These are phyloP conservation scores for Macrosteles quadrilineatus DNA, from an alignment of 1,140 invertebrate genomes.

Conservation along the genomic window DNA sequence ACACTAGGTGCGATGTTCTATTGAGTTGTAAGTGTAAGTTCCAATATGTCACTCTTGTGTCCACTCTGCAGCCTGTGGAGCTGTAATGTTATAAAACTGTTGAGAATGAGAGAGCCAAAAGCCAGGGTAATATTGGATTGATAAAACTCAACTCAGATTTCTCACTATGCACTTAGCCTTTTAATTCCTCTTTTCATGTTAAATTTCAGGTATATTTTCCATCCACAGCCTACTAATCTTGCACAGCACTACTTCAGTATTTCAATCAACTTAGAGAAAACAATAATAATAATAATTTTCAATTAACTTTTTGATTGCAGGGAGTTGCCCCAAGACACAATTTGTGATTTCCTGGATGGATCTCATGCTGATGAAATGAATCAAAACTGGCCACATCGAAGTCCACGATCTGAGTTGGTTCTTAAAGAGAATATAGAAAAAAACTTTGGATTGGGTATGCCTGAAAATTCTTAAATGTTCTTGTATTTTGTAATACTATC, in stretches of 20 bases:
- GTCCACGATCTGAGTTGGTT: not conserved
- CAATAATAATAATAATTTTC: not conserved
- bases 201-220: not conserved
- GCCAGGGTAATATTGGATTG: no score
- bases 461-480: no score
- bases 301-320: not conserved
- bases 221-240: no score
- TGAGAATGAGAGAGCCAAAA: no score
- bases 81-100: no score
- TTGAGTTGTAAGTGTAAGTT: no score
- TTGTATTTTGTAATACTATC: no score
- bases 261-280: not conserved
- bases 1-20: no score
- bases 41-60: no score
- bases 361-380: not conserved
- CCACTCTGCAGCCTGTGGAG: no score
- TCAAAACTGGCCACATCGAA: not conserved
- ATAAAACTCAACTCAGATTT: not conserved
- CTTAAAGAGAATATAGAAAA: not conserved
- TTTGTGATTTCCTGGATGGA: not conserved
- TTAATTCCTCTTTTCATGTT: not conserved
- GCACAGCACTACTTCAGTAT: not conserved
- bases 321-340: not conserved
- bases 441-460: conserved; percentile 4
- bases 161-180: no score